These are phyloP conservation scores for Lasioglossum calceatum DNA, from an alignment of 2,888 invertebrate genomes.

Conservation along the genomic window DNA sequence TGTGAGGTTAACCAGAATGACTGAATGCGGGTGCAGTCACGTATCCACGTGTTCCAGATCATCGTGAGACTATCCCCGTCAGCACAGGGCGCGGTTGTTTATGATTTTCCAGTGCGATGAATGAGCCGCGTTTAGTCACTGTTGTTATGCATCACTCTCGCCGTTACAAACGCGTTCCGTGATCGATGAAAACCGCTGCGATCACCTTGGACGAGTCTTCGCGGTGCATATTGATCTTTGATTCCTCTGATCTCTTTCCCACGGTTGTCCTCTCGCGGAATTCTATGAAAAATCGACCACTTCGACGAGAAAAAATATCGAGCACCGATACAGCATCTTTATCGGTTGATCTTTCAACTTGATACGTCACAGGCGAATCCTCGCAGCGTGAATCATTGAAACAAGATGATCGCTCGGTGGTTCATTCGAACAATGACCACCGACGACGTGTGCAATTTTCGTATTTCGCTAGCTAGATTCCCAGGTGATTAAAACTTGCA, in stretches of 20 bases:
- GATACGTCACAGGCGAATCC: too few relatives aligned
- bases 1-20: slow-evolving; percentile 61
- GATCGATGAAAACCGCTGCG: slow-evolving; percentile 41
- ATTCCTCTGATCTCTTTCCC: slow-evolving; percentile 38
- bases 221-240: slow-evolving; percentile 24
- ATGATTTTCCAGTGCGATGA: slow-evolving; percentile 54
- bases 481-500: slow-evolving; percentile 52
- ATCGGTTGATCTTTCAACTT: too few relatives aligned
- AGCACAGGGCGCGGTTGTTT: slow-evolving; percentile 80
- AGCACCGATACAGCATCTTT: too few relatives aligned
- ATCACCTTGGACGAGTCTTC: slow-evolving; percentile 44
- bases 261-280: slow-evolving; percentile 14
- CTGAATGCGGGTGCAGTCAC: slow-evolving; percentile 67
- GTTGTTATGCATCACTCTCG: slow-evolving; percentile 18
- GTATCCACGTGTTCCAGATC: slow-evolving; percentile 75
- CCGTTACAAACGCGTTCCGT: background rate
- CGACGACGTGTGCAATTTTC: slow-evolving; percentile 21
- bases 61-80: slow-evolving; percentile 80
- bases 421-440: slow-evolving; percentile 25
- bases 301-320: too few relatives aligned
- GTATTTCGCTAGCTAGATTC: background rate
- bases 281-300: background rate
- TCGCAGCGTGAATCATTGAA: background rate
- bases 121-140: slow-evolving; percentile 46
- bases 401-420: slow-evolving; percentile 24